Percentiles rank a stretch among this genome's conserved stretches.
Evolutionary conservation across 1,140 invertebrate genomes (phyloP).

Genomic region (Sitobion miscanthi): DNA sequence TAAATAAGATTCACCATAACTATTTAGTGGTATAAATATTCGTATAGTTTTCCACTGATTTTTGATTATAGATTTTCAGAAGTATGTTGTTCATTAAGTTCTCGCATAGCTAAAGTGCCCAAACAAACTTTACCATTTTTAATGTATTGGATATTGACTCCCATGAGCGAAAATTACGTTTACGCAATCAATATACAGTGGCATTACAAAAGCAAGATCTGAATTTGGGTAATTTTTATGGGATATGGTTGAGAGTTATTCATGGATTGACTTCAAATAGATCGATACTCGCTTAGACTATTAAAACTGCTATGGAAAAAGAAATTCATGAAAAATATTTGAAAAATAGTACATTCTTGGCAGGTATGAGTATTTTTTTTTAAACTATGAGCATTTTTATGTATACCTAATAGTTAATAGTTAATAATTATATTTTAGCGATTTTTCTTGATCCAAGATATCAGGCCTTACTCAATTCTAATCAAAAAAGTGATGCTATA

Average conservation of each 20-base stretch:
- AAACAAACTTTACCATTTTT: slow-evolving; percentile 2
- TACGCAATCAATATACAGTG: not conserved
- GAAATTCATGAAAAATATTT: not conserved
- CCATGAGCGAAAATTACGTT: not conserved
- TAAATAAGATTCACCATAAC: too few relatives aligned
- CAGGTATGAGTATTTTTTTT: not conserved
- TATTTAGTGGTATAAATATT: too few relatives aligned
- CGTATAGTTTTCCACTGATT: too few relatives aligned
- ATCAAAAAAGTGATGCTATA: not conserved
- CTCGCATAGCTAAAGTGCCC: not conserved
- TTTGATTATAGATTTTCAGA: not conserved
- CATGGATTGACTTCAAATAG: not conserved
- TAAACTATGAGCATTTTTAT: not conserved
- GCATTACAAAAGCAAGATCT: not conserved
- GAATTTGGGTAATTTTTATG: not conserved
- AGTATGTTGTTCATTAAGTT: slow-evolving; percentile 23
- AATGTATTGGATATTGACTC: slow-evolving; percentile 20
- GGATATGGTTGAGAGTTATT: not conserved
- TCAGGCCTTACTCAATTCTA: not conserved
- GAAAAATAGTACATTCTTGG: not conserved
- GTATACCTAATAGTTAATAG: not conserved
- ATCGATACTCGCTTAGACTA: not conserved
- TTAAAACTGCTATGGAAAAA: not conserved
- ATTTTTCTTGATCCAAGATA: slow-evolving; percentile 5
- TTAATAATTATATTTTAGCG: not conserved